A percentile compares a stretch with the other conserved stretches of the same genome.
These are phyloP conservation scores for Lasioglossum zephyrum DNA, from an alignment of 2,888 invertebrate genomes.

Conservation along the genomic window DNA sequence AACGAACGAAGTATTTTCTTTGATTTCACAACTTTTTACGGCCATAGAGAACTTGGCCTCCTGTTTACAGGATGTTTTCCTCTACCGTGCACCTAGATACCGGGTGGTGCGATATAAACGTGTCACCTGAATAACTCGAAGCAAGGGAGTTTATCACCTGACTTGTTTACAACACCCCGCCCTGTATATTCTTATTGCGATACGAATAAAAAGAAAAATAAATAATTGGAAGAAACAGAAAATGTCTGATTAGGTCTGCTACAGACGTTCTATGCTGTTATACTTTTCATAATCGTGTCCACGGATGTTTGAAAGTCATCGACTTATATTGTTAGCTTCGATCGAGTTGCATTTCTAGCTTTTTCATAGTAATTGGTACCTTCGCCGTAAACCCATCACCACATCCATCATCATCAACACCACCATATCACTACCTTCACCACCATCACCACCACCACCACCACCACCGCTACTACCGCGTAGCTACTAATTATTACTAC, in stretches of 20 bases:
- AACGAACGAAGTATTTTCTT: no score
- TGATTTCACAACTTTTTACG: no score
- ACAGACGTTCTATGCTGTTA: slow-evolving; percentile 70
- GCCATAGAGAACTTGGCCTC: no score
- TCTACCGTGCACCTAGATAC: no score
- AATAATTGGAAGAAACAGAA: slow-evolving; percentile 60
- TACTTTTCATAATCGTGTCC: not conserved
- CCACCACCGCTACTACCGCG: not conserved
- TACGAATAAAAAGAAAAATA: not conserved
- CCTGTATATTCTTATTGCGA: not conserved
- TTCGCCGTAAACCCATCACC: not conserved
- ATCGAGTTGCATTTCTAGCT: not conserved
- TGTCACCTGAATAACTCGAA: no score
- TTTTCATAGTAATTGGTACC: not conserved
- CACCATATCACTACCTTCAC: not conserved
- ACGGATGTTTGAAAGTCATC: not conserved
- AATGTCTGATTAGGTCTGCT: slow-evolving; percentile 84
- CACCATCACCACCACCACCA: not conserved
- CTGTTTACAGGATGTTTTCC: no score
- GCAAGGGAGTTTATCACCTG: no score
- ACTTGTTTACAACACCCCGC: no score
- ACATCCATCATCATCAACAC: not conserved
- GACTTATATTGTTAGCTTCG: slow-evolving; percentile 1
- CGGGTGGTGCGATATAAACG: no score
- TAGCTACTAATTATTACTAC: not conserved